These are phyloP conservation scores for Mirounga angustirostris DNA, from an alignment of 2,113 vertebrate species.

Conservation along the genomic window DNA sequence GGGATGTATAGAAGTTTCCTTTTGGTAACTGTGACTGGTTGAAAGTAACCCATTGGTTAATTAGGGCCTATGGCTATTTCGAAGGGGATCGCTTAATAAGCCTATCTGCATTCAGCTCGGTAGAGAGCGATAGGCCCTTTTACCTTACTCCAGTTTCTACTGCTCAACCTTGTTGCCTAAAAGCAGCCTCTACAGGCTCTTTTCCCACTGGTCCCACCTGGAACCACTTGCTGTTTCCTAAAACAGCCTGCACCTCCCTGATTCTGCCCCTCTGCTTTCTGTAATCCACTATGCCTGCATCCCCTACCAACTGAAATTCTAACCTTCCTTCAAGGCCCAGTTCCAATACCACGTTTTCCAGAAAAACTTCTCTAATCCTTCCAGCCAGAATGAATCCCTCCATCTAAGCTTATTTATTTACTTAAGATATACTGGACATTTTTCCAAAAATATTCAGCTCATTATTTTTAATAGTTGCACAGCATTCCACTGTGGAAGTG, in stretches of 20 bases:
- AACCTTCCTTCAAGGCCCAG: neutral
- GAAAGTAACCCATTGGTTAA: neutral
- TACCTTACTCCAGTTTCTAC: neutral
- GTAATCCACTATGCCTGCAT: neutral
- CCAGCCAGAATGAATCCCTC: neutral
- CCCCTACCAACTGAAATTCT: neutral
- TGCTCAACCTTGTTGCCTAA: neutral
- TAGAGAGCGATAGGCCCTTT: neutral
- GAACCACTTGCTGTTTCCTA: neutral
- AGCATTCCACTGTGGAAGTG: neutral
- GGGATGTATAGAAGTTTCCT: neutral
- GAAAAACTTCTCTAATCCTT: neutral
- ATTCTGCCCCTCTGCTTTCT: neutral
- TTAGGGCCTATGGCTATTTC: neutral
- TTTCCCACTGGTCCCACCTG: neutral
- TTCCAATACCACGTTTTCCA: neutral
- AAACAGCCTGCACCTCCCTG: neutral
- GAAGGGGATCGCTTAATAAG: neutral
- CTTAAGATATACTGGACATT: neutral
- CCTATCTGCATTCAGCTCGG: neutral
- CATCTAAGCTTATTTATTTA: neutral
- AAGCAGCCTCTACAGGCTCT: neutral
- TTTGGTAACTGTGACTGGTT: neutral
- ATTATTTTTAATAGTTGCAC: neutral
- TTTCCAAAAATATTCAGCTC: constrained; percentile 11